phyloP scores from a whole-genome alignment of 92 coral and sea anemone species.

The Phenganax stokvisi region DNA sequence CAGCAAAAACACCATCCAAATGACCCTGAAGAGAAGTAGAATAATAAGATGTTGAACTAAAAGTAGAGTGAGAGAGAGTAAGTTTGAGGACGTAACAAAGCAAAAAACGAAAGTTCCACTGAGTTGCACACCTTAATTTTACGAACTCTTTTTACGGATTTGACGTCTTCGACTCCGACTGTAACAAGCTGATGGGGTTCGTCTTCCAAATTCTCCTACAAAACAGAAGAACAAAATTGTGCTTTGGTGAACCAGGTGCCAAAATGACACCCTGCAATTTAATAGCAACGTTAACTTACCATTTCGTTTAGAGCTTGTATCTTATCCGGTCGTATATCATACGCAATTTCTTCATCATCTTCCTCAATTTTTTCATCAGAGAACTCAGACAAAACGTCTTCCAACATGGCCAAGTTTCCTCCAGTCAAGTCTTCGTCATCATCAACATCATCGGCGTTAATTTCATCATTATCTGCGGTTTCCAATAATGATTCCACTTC shows the following conservation, averaged over 20 bases:
- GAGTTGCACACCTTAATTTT: conserved; percentile 63
- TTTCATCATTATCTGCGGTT: not conserved
- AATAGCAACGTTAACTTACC: conserved; percentile 33
- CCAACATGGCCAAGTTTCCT: conserved; percentile 72
- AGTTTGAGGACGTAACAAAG: not conserved
- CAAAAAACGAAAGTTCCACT: not conserved
- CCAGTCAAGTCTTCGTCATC: conserved; percentile 76
- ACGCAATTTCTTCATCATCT: conserved; percentile 64
- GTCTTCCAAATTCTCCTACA: conserved; percentile 38
- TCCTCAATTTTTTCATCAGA: conserved; percentile 52
- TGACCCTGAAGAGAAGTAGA: conserved; percentile 60
- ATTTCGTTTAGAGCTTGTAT: conserved; percentile 76
- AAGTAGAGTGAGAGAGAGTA: not conserved
- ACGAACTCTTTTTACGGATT: conserved; percentile 72
- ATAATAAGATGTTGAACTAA: not conserved
- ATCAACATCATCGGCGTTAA: not conserved
- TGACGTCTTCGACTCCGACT: conserved; percentile 85
- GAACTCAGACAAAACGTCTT: conserved; percentile 59
- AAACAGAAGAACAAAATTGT: not conserved
- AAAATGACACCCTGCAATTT: too few species aligned
- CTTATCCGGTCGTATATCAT: conserved; percentile 59
- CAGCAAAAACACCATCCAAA: conserved; percentile 81
- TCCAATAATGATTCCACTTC: not conserved
- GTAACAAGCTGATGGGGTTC: conserved; percentile 62
- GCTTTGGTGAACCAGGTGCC: too few species aligned